These are phyloP conservation scores for Hycleus cichorii DNA, from an alignment of 1,140 invertebrate genomes.

Conservation along the genomic window DNA sequence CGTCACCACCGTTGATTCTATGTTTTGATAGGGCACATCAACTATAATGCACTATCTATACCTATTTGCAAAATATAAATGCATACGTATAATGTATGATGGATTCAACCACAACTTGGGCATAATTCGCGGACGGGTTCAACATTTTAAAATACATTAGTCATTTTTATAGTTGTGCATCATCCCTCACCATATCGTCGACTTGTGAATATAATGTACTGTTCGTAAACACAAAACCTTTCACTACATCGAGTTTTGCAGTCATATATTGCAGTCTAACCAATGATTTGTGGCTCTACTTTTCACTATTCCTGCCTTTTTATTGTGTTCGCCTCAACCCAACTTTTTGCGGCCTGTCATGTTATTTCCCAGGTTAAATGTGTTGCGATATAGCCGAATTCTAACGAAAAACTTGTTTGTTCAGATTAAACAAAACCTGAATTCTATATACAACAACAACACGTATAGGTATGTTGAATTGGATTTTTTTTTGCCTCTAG, in stretches of 20 bases:
- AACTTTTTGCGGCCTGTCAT: slow-evolving; percentile 21
- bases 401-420: slow-evolving; percentile 23
- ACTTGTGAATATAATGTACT: slow-evolving; percentile 26
- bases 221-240: slow-evolving; percentile 32
- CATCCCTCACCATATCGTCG: slow-evolving; percentile 9
- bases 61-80: too few species aligned
- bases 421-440: too few species aligned
- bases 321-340: slow-evolving; percentile 19
- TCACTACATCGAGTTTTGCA: slow-evolving; percentile 28
- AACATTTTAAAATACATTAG: slow-evolving; percentile 24
- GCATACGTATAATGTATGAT: too few species aligned
- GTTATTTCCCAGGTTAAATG: slow-evolving; percentile 26
- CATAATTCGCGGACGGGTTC: slow-evolving; percentile 20
- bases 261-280: slow-evolving; percentile 28
- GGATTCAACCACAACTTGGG: slow-evolving; percentile 3
- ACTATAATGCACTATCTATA: too few species aligned
- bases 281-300: slow-evolving; percentile 34
- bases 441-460: slow-evolving; percentile 4
- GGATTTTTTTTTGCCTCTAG: too few species aligned
- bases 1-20: slow-evolving; percentile 12
- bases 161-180: slow-evolving; percentile 7
- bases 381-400: slow-evolving; percentile 23
- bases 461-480: background rate
- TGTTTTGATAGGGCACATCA: too few species aligned
- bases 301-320: slow-evolving; percentile 29